Evolutionary conservation across 2,797 vertebrate species (phyloP).

Genomic region (Lagodon rhomboides): DNA sequence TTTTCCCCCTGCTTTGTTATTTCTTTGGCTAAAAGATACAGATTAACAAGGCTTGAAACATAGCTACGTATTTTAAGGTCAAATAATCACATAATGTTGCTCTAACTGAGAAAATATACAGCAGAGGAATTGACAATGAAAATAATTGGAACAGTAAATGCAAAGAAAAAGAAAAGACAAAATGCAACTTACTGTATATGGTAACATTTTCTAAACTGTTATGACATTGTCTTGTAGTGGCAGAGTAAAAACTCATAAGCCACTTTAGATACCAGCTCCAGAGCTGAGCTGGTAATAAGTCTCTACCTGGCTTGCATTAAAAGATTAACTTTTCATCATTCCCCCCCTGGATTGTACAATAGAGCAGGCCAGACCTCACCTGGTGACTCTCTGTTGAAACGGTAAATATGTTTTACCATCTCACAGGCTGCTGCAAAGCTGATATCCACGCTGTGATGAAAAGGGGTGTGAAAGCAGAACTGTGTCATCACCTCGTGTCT

Average conservation of each 20-base stretch:
- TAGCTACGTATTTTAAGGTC: no score
- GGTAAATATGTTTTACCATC: conserved; percentile 76
- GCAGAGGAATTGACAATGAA: no score
- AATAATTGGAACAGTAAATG: no score
- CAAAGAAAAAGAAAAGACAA: conserved; percentile 5
- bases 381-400: conserved; percentile 71
- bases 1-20: no score
- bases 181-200: neutral
- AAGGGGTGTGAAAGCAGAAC: conserved; percentile 80
- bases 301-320: conserved; percentile 77
- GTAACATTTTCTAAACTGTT: conserved; percentile 17
- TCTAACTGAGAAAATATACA: no score
- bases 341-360: conserved; percentile 57
- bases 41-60: no score
- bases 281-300: conserved; percentile 59
- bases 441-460: conserved; percentile 77
- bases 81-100: no score
- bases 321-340: conserved; percentile 84
- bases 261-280: conserved; percentile 47
- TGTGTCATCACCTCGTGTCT: conserved; percentile 77
- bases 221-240: conserved; percentile 21
- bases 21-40: no score
- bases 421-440: conserved; percentile 66
- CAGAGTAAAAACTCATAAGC: conserved; percentile 43
- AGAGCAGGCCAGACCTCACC: conserved; percentile 71